Evolutionary conservation across 1,140 invertebrate genomes (phyloP), one percentile per base, ranked within the genome.

Genomic region (Wiebesia pumilae): DNA sequence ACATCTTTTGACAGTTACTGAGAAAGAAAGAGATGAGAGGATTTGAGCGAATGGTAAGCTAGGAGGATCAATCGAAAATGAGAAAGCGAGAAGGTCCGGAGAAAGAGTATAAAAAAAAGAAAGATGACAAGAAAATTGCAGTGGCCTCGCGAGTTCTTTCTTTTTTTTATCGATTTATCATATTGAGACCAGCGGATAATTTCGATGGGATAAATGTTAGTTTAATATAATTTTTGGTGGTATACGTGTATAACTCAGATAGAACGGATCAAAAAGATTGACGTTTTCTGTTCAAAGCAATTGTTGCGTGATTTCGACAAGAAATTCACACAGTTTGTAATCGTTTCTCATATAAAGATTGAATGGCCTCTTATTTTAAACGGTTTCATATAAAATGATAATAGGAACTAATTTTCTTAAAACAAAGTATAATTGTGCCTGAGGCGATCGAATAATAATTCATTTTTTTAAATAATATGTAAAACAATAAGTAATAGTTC

Each of bases 1-100:
- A 71, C 88, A 85, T 86, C 89, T 91, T 92, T 92, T 93, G 92
- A 93, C 92, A 92, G 91, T 93, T 91, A 91, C 33, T 40, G 51
- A 75, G 71, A 73, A 47, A 38, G 27, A 24, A 35, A 58, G 33
- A 21, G 71, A 24, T 51, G n/a, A 40, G 71, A 43, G 9, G 24
- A 84, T 24, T 0, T n/a, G 10, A 83, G 35, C 3, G 71, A 75
- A 47, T 0, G 19, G 40, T 1, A 21, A 24, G 19, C 27, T 35
- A 27, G 14, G 21, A 40, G 24, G 33, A 54, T 19, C 6, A 40
- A 27, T 82, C 10, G 69, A 54, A 54, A 54, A 30, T 35, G 33
- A 30, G 73, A 84, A 77, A 78, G 75, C 27, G 58, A 33, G 30
- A 83, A 35, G 24, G 43, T 47, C 10, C 43, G n/a, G 58, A 62